These are phyloP conservation scores for Athrips mouffetella DNA, from an alignment of 2,888 invertebrate genomes.

Conservation along the genomic window DNA sequence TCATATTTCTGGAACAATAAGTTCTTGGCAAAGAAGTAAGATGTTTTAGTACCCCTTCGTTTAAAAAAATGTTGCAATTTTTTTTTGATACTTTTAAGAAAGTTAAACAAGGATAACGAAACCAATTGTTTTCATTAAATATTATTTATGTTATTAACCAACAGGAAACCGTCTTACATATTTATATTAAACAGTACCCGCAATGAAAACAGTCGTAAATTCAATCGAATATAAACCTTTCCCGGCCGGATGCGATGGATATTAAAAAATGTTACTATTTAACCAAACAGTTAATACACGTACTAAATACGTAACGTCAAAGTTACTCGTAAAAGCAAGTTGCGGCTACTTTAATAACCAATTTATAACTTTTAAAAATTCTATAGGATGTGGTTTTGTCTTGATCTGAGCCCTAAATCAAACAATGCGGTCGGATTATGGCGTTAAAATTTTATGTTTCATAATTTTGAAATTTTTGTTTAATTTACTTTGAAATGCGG, in stretches of 20 bases:
- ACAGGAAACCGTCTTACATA: constrained; percentile 69
- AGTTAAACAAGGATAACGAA: constrained; percentile 39
- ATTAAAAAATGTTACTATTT: constrained; percentile 66
- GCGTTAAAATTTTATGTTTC: constrained; percentile 42
- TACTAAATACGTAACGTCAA: constrained; percentile 55
- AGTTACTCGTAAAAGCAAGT: constrained; percentile 47
- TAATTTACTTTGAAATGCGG: constrained; percentile 23
- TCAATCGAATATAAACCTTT: constrained; percentile 70
- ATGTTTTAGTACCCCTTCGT: too few species aligned
- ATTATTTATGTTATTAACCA: constrained; percentile 64
- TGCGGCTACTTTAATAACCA: constrained; percentile 58
- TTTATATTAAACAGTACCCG: constrained; percentile 73
- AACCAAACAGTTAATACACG: constrained; percentile 44
- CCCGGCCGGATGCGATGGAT: constrained; percentile 63
- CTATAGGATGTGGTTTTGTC: constrained; percentile 63
- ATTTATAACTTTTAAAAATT: constrained; percentile 58
- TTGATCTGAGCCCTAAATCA: constrained; percentile 43
- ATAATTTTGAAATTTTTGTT: constrained; percentile 32
- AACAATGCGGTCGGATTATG: constrained; percentile 48
- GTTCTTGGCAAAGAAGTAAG: too few species aligned
- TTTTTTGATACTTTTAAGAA: constrained; percentile 19
- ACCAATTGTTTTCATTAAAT: constrained; percentile 69
- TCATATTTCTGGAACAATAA: background rate
- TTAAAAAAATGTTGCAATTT: background rate
- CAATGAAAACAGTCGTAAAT: constrained; percentile 77